A percentile compares a stretch with the other conserved stretches of the same genome.
Evolutionary conservation across 2,888 invertebrate genomes (phyloP).

Genomic region (Eilema caniola): DNA sequence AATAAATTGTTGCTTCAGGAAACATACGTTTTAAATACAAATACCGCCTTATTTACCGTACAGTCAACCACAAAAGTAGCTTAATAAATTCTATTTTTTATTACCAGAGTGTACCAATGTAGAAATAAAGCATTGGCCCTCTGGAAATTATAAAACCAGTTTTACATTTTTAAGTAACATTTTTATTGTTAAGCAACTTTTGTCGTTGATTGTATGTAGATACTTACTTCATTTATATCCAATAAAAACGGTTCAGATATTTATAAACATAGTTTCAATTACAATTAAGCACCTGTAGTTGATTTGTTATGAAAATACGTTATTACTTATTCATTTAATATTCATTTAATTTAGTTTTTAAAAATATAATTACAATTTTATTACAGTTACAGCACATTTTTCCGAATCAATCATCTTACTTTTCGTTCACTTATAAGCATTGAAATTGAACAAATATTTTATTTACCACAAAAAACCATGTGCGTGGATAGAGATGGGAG

Average conservation of each 20-base stretch:
- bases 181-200: background rate
- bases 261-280: background rate
- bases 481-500: too few species aligned
- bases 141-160: background rate
- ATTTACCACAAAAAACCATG: too few species aligned
- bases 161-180: background rate
- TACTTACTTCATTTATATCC: background rate
- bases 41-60: background rate
- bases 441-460: too few species aligned
- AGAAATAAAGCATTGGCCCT: background rate
- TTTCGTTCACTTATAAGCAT: too few species aligned
- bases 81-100: background rate
- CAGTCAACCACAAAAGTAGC: background rate
- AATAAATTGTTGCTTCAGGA: background rate
- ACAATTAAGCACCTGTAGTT: background rate
- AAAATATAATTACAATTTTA: background rate
- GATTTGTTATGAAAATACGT: constrained; percentile 1
- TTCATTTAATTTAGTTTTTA: too few species aligned
- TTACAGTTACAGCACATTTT: background rate
- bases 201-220: background rate
- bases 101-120: too few species aligned
- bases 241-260: background rate
- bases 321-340: background rate
- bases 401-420: background rate
- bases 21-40: background rate